Evolutionary conservation across 2,113 vertebrate species (phyloP), one percentile per base, ranked within the genome.

Genomic region (Saccopteryx bilineata): DNA sequence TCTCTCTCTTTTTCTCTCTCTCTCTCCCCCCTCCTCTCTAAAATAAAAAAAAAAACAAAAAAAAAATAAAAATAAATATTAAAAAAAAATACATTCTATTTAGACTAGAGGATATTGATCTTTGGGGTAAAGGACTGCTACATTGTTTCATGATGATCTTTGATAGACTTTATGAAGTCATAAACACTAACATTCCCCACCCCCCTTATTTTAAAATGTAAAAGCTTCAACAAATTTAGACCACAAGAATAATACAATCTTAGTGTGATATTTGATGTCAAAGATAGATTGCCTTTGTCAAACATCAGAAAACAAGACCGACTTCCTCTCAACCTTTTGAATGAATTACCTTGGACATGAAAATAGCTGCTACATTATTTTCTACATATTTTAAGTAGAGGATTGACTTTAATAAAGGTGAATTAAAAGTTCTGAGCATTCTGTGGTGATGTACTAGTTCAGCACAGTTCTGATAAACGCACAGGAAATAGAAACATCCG

Each of bases 401-500:
- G 19, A 54, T 93, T 96, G 72, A 50, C 15, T 91, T 93, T 92
- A 95, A 82, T 96, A 86, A 86, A 93, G 87, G 33, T 82, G 46
- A 82, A 87, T 85, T 56, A 39, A 93, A 91, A 63, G 5, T 90
- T 69, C 24, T 48, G 56, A 87, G 50, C n/a, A 69, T 96, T 89
- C 60, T 82, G 56, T 90, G 33, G 56, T 90, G 33, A 94, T 71
- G 9, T 87, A 78, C 24, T 11, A 75, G 17, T 86, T 89, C 19
- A 81, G 68, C 61, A 76, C 18, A 96, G 13, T 87, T 83, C 24
- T 95, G 46, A 78, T 39, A 84, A 80, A 58, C 87, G 26, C 81
- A 78, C 50, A 18, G 31, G 66, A 71, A 54, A 72, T 52, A 24
- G 39, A 90, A 93, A 74, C 39, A 68, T 0, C 8, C 17, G 17